Conservation (phyloP, 2,797 vertebrate species). For the Rachycentron canadum region DNA sequence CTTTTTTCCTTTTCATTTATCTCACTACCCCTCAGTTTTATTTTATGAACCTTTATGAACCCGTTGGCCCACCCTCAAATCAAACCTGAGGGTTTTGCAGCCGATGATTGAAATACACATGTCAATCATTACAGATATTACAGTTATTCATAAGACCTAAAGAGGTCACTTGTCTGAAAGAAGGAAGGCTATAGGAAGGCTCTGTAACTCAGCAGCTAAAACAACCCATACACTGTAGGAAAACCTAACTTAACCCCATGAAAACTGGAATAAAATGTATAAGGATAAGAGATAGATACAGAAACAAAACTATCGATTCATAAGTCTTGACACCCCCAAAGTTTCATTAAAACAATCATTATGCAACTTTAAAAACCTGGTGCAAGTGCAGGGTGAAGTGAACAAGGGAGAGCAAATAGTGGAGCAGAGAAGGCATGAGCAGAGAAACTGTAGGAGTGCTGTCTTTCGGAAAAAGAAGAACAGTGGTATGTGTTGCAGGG, state of each 20-base stretch:
- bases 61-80: background rate
- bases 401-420: background rate
- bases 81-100: background rate
- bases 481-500: conserved; percentile 43
- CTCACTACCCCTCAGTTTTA: background rate
- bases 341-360: conserved; percentile 1
- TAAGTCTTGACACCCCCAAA: background rate
- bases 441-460: conserved; percentile 2
- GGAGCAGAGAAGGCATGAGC: background rate
- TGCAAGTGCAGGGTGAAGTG: conserved; percentile 11
- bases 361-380: conserved; percentile 3
- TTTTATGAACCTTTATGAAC: too few species aligned
- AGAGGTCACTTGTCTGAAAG: background rate
- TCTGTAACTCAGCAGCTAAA: background rate
- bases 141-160: background rate
- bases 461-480: conserved; percentile 54
- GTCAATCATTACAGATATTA: too few species aligned
- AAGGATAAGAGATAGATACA: background rate
- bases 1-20: background rate
- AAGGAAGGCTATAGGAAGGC: background rate
- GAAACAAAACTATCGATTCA: conserved; percentile 6
- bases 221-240: background rate
- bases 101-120: background rate
- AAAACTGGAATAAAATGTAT: background rate
- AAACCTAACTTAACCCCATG: background rate